These are phyloP conservation scores for Harpagifer antarcticus DNA, from an alignment of 2,797 vertebrate genomes.

Conservation along the genomic window DNA sequence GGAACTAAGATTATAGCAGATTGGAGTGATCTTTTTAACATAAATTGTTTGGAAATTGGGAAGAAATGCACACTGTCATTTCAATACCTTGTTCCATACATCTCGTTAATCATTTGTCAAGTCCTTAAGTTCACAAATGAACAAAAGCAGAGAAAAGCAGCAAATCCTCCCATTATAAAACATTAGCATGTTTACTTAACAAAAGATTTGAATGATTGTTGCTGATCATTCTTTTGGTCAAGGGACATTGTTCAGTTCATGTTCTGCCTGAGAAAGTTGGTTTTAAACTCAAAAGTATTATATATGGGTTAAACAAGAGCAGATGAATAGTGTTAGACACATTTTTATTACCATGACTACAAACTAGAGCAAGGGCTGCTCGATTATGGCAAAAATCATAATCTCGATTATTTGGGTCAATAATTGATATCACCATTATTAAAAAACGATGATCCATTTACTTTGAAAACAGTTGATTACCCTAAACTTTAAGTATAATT, in stretches of 20 bases:
- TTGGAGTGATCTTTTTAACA: rapidly evolving
- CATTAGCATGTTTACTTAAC: background rate
- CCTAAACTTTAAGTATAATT: too few species aligned
- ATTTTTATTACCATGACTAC: background rate
- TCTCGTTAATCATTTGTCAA: too few species aligned
- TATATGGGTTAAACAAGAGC: slow-evolving; percentile 5
- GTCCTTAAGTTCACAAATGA: too few species aligned
- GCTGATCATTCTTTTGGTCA: background rate
- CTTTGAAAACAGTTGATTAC: too few species aligned
- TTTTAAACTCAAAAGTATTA: background rate
- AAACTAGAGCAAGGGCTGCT: rapidly evolving
- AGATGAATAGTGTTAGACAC: background rate
- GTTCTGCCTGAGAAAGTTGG: background rate
- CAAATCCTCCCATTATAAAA: background rate
- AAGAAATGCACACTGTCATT: background rate
- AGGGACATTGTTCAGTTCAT: too few species aligned
- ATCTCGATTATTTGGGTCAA: too few species aligned
- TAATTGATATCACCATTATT: too few species aligned
- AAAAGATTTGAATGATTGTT: background rate
- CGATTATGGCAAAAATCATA: too few species aligned
- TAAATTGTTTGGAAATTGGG: background rate
- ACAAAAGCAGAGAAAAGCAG: background rate
- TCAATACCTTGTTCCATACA: background rate
- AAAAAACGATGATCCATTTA: too few species aligned
- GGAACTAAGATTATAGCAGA: background rate